phyloP scores from a whole-genome alignment of 2,888 invertebrate species.

The Furcula furcula region DNA sequence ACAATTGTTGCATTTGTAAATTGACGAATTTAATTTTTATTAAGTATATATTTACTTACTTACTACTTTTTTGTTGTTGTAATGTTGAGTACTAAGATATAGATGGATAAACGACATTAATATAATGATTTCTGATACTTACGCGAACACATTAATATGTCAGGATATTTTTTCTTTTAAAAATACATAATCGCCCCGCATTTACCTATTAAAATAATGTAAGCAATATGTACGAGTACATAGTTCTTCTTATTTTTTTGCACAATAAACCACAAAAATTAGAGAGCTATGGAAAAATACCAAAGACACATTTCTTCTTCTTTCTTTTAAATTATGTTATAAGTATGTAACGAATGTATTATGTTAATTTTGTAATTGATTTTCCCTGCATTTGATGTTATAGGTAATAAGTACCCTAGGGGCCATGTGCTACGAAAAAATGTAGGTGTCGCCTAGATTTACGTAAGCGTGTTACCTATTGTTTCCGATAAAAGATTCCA shows the following conservation, averaged over 20 bases:
- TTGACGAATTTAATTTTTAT: slow-evolving; percentile 27
- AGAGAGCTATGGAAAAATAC: not conserved
- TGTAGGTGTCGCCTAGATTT: slow-evolving; percentile 46
- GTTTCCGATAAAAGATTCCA: no score
- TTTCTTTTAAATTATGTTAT: not conserved
- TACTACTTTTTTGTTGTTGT: not conserved
- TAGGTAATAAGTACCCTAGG: slow-evolving; percentile 49
- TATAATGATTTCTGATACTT: no score
- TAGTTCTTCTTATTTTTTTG: no score
- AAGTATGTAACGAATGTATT: not conserved
- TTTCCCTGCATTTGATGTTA: slow-evolving; percentile 20
- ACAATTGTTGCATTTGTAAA: slow-evolving; percentile 26
- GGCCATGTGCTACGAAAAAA: slow-evolving; percentile 48
- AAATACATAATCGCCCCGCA: no score
- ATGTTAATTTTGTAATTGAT: slow-evolving; percentile 12
- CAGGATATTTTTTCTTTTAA: no score
- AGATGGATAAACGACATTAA: no score
- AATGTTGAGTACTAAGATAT: not conserved
- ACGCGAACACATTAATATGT: no score
- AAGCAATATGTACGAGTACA: no score
- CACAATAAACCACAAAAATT: not conserved
- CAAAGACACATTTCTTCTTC: not conserved
- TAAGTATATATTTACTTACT: slow-evolving; percentile 16
- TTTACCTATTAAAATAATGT: not conserved
- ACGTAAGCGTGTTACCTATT: slow-evolving; percentile 22